Evolutionary conservation across 2,113 vertebrate species (phyloP).

Genomic region (Holacanthus passer): DNA sequence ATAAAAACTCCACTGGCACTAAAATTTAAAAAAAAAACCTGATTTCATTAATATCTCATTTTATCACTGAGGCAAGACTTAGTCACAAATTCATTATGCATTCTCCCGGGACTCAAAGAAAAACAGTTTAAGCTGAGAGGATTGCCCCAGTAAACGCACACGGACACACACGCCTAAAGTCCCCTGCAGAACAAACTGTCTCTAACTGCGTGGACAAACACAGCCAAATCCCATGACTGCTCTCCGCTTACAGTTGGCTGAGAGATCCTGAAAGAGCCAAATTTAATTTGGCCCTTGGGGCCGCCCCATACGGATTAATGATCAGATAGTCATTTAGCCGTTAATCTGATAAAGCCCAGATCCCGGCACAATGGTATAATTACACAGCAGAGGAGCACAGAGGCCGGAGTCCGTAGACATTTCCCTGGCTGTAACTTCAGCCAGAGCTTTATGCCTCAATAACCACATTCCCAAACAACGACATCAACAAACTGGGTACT

Average conservation of each 20-base stretch:
- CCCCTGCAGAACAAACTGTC: conserved; percentile 37
- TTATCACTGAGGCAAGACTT: conserved; percentile 55
- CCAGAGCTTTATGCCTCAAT: conserved; percentile 29
- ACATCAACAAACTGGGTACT: conserved; percentile 21
- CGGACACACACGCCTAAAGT: conserved; percentile 21
- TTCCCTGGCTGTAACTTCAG: conserved; percentile 40
- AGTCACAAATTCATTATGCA: conserved; percentile 65
- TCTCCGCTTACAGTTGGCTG: conserved; percentile 59
- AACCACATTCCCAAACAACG: conserved; percentile 31
- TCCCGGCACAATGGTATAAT: conserved; percentile 71
- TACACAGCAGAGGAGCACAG: conserved; percentile 42
- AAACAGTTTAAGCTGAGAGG: conserved; percentile 54
- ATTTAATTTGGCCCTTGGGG: conserved; percentile 76
- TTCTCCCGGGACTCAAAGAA: conserved; percentile 62
- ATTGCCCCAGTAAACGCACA: conserved; percentile 53
- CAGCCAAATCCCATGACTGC: conserved; percentile 64
- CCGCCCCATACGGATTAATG: conserved; percentile 68
- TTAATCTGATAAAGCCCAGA: conserved; percentile 78
- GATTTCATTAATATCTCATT: conserved; percentile 54
- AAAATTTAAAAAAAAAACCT: conserved; percentile 23
- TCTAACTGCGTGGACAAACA: conserved; percentile 58
- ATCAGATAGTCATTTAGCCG: conserved; percentile 76
- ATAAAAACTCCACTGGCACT: conserved; percentile 26
- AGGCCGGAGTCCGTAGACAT: conserved; percentile 47
- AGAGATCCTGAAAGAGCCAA: conserved; percentile 62